Conservation (phyloP, 1,140 invertebrate species). For the Procambarus virginalis region DNA sequence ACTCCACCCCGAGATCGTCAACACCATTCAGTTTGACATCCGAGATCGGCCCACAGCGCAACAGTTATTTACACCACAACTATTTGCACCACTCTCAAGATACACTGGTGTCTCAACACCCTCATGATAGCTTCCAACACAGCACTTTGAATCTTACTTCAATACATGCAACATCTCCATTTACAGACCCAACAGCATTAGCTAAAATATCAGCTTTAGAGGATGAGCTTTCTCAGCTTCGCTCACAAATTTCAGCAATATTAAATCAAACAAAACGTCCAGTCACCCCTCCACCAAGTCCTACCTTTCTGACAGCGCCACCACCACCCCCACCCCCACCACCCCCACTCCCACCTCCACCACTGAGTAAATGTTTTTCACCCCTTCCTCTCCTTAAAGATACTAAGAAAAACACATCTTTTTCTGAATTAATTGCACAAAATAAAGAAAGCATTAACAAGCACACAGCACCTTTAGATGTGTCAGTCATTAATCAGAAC, state of each 20-base stretch:
- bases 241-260: slow-evolving; percentile 53
- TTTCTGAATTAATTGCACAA: slow-evolving; percentile 62
- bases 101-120: neutral
- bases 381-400: neutral
- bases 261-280: slow-evolving; percentile 52
- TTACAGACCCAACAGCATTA: slow-evolving; percentile 47
- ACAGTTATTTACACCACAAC: neutral
- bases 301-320: slow-evolving; percentile 8
- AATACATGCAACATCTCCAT: slow-evolving; percentile 52
- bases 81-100: neutral
- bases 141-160: slow-evolving; percentile 16
- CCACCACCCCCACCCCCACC: slow-evolving; percentile 54
- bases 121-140: slow-evolving; percentile 9
- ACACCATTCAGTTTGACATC: slow-evolving; percentile 54
- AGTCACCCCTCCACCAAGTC: slow-evolving; percentile 59
- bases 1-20: slow-evolving; percentile 44
- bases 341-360: neutral
- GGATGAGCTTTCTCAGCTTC: slow-evolving; percentile 55
- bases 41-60: neutral
- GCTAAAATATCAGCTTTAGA: slow-evolving; percentile 59
- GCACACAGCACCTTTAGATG: slow-evolving; percentile 40
- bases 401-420: slow-evolving; percentile 4
- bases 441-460: slow-evolving; percentile 58
- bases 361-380: neutral
- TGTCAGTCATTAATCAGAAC: slow-evolving; percentile 12